Evolutionary conservation across 2,113 vertebrate genomes (phyloP).

Genomic region (Notothenia coriiceps): DNA sequence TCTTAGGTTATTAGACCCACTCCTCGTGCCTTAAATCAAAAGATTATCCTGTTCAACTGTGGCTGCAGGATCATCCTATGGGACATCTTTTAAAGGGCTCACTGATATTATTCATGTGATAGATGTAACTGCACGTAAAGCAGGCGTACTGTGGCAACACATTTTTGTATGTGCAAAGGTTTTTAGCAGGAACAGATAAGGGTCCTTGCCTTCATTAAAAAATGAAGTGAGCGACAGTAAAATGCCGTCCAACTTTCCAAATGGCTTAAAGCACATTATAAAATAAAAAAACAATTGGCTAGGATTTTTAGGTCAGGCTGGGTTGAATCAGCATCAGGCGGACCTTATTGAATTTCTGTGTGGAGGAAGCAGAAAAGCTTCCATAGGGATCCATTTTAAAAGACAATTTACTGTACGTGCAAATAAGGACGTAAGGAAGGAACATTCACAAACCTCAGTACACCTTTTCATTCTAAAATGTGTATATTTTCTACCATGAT

Average conservation of each 20-base stretch:
- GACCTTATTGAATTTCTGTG: not conserved
- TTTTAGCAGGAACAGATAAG: not conserved
- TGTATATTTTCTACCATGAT: not conserved
- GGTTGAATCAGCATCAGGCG: not conserved
- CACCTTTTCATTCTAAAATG: not conserved
- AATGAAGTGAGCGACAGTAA: not conserved
- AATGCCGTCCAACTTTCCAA: not conserved
- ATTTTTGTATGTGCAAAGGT: slow-evolving; percentile 2
- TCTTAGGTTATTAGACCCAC: slow-evolving; percentile 66
- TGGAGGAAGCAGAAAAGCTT: not conserved
- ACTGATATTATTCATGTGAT: slow-evolving; percentile 30
- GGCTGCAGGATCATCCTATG: slow-evolving; percentile 32
- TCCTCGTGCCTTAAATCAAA: slow-evolving; percentile 60
- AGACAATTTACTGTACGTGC: too few species aligned
- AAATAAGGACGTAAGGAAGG: too few species aligned
- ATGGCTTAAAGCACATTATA: not conserved
- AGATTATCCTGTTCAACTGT: slow-evolving; percentile 51
- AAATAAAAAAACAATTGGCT: not conserved
- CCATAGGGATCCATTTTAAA: not conserved
- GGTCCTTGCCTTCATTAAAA: not conserved
- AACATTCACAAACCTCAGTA: too few species aligned
- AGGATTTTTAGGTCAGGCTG: not conserved
- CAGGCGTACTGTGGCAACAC: not conserved
- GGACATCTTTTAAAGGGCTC: slow-evolving; percentile 9
- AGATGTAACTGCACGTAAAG: not conserved